These are phyloP conservation scores for Astreopora myriophthalma DNA, from an alignment of 64 coral and sea anemone genomes.

Conservation along the genomic window DNA sequence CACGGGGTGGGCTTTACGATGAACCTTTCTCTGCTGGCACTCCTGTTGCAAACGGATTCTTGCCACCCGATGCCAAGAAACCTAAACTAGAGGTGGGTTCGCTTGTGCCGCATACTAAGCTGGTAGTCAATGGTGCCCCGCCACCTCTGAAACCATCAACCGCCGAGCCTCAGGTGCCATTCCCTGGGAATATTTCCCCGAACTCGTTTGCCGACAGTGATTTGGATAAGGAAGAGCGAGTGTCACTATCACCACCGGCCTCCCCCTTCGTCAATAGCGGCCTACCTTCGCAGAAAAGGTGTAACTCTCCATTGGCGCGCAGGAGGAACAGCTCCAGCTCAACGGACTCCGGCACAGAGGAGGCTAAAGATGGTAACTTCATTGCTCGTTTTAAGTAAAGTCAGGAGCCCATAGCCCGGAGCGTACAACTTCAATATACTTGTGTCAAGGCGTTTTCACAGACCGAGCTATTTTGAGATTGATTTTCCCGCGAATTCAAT, in stretches of 20 bases:
- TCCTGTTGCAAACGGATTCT: not conserved
- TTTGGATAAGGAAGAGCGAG: slow-evolving; percentile 14
- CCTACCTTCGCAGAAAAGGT: slow-evolving; percentile 15
- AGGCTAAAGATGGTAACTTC: slow-evolving; percentile 57
- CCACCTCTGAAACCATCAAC: slow-evolving; percentile 11
- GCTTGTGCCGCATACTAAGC: not conserved
- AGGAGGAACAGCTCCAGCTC: slow-evolving; percentile 66
- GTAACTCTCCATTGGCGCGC: not conserved
- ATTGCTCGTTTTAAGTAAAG: not conserved
- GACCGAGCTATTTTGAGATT: no score
- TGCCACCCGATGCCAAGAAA: not conserved
- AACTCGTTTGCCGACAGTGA: slow-evolving; percentile 24
- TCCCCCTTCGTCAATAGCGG: not conserved
- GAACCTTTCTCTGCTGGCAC: slow-evolving; percentile 20
- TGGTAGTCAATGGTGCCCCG: not conserved
- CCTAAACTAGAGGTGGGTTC: not conserved
- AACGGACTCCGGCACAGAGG: slow-evolving; percentile 70
- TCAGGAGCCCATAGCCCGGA: no score
- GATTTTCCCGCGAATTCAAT: no score
- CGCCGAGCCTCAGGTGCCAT: slow-evolving; percentile 5
- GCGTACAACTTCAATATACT: no score
- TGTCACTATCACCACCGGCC: slow-evolving; percentile 9
- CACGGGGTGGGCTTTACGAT: slow-evolving; percentile 16
- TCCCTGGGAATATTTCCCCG: slow-evolving; percentile 12
- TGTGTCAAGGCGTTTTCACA: no score